A percentile compares a stretch with the other conserved stretches of the same genome.
phyloP scores from a whole-genome alignment of 2,113 vertebrate genomes.

The Syrmaticus mikado region DNA sequence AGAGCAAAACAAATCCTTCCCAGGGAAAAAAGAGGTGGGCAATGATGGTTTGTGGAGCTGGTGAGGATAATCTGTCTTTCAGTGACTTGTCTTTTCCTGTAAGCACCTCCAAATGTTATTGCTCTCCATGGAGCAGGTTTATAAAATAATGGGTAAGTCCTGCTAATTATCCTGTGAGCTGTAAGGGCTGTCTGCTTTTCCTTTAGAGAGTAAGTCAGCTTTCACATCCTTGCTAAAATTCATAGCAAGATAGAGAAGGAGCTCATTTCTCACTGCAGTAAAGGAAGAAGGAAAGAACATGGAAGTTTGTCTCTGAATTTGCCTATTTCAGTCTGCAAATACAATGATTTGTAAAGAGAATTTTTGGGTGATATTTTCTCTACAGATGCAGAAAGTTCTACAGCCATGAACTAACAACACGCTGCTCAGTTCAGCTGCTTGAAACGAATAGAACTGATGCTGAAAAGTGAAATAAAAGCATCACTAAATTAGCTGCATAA shows the following conservation, averaged over 20 bases:
- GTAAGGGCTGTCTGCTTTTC: not conserved
- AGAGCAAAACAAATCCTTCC: not conserved
- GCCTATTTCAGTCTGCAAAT: not conserved
- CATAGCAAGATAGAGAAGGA: not conserved
- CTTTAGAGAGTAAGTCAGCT: not conserved
- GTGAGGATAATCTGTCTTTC: not conserved
- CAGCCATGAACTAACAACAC: fast-evolving
- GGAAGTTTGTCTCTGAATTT: not conserved
- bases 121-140: not conserved
- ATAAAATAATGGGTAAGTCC: not conserved
- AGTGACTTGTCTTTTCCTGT: not conserved
- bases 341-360: not conserved
- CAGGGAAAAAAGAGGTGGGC: not conserved
- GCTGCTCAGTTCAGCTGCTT: not conserved
- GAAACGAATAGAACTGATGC: not conserved
- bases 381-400: not conserved
- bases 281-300: not conserved
- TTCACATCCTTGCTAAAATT: not conserved
- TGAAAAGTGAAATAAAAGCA: not conserved
- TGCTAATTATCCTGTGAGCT: not conserved
- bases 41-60: not conserved
- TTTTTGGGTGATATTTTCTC: not conserved
- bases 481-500: not conserved
- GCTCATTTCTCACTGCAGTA: not conserved
- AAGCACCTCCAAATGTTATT: not conserved